Evolutionary conservation across 2,888 invertebrate genomes (phyloP).

Genomic region (Chloroclysta siterata): DNA sequence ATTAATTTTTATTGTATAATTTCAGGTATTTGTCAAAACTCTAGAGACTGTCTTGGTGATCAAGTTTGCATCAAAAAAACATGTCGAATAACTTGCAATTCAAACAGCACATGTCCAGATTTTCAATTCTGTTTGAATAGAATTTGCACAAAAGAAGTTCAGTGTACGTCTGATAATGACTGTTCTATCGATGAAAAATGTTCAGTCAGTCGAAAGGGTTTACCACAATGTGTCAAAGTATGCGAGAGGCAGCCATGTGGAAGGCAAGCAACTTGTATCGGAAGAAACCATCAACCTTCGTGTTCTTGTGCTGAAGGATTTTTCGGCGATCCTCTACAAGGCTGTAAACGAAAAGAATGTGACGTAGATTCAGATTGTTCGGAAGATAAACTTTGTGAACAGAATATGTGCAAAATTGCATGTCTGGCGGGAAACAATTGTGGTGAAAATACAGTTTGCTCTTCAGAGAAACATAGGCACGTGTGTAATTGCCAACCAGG

Average conservation of each 20-base stretch:
- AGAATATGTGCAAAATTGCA: constrained; percentile 93
- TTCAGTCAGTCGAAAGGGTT: constrained; percentile 87
- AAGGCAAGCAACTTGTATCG: constrained; percentile 92
- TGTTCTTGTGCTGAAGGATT: constrained; percentile 92
- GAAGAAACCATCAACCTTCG: constrained; percentile 89
- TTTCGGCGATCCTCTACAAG: constrained; percentile 92
- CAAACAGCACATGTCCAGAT: constrained; percentile 92
- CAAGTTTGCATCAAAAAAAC: constrained; percentile 94
- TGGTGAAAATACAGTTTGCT: constrained; percentile 93
- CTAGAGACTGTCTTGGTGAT: constrained; percentile 93
- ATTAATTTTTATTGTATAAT: constrained; percentile 34
- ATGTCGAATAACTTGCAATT: constrained; percentile 93
- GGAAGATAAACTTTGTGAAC: constrained; percentile 92
- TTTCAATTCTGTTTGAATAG: constrained; percentile 93
- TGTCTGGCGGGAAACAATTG: constrained; percentile 93
- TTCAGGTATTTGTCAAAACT: constrained; percentile 90
- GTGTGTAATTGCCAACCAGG: constrained; percentile 93
- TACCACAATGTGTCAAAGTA: constrained; percentile 90
- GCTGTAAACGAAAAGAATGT: constrained; percentile 93
- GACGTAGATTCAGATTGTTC: constrained; percentile 89
- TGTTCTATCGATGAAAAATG: constrained; percentile 91
- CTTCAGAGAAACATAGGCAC: constrained; percentile 92
- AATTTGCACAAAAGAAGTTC: constrained; percentile 93
- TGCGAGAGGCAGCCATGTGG: constrained; percentile 91
- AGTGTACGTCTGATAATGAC: constrained; percentile 89